Conservation (phyloP, 2,888 invertebrate genomes). For the Drymonia ruficornis region DNA sequence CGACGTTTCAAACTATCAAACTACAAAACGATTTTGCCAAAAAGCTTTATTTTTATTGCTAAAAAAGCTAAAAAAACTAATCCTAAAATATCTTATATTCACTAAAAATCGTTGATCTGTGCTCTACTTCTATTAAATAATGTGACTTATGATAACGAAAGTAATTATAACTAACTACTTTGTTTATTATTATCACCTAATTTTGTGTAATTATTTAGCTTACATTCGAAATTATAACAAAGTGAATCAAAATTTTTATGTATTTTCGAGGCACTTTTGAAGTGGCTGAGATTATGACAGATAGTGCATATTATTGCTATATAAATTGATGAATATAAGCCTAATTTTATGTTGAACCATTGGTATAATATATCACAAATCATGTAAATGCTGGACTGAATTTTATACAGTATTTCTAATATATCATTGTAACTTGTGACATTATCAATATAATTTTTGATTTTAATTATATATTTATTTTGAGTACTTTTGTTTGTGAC, state of each 20-base stretch:
- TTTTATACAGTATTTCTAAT: conserved; percentile 39
- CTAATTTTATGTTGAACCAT: conserved; percentile 63
- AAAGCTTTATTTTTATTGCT: conserved; percentile 74
- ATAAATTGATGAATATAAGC: conserved; percentile 61
- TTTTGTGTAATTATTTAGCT: conserved; percentile 41
- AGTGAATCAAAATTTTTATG: conserved; percentile 56
- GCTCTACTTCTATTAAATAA: conserved; percentile 60
- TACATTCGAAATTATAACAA: conserved; percentile 45
- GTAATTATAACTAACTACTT: conserved; percentile 45
- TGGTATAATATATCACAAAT: conserved; percentile 77
- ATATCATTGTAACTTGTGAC: conserved; percentile 12
- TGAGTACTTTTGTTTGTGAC: background rate
- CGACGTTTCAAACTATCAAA: conserved; percentile 65
- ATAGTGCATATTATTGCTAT: conserved; percentile 68
- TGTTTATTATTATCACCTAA: conserved; percentile 46
- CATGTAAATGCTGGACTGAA: conserved; percentile 78
- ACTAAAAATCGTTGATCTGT: conserved; percentile 70
- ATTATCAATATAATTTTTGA: background rate
- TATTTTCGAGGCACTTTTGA: conserved; percentile 74
- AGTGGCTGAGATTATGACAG: conserved; percentile 63
- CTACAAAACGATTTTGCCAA: conserved; percentile 71
- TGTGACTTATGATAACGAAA: conserved; percentile 56
- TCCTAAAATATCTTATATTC: conserved; percentile 45
- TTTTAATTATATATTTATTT: too few relatives aligned
- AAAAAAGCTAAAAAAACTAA: conserved; percentile 74